Conservation (phyloP, 2,888 invertebrate species). For the Dicyrtoma fusca region DNA sequence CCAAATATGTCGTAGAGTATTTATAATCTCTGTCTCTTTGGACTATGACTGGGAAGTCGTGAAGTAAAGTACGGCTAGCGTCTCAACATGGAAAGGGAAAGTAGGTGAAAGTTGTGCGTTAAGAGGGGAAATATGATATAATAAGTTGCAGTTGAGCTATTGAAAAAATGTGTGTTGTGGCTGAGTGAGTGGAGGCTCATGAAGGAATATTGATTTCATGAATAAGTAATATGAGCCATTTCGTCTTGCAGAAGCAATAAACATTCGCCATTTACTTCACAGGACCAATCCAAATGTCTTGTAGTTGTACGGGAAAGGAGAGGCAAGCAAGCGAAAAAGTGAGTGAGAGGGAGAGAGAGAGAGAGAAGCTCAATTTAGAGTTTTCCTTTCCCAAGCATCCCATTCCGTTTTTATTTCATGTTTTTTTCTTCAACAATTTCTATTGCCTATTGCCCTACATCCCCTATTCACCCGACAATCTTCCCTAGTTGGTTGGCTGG, state of each 20-base stretch:
- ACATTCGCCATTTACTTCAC: constrained; percentile 33
- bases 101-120: constrained; percentile 11
- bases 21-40: too few species aligned
- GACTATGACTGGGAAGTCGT: too few species aligned
- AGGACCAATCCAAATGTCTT: background rate
- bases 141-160: background rate
- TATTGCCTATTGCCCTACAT: constrained; percentile 17
- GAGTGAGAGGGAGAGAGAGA: background rate
- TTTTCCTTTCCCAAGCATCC: background rate
- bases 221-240: constrained; percentile 44
- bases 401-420: constrained; percentile 14
- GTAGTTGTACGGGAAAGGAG: background rate
- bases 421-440: constrained; percentile 13
- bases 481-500: too few species aligned
- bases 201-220: constrained; percentile 51
- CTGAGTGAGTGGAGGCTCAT: constrained; percentile 30
- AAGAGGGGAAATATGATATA: background rate
- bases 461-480: background rate
- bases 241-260: constrained; percentile 44
- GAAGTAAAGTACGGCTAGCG: too few species aligned
- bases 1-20: too few species aligned
- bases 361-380: background rate
- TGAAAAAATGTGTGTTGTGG: constrained; percentile 9
- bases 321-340: background rate
- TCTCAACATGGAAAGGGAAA: background rate